Evolutionary conservation across 2,113 vertebrate species (phyloP).

Genomic region (Bostrychus sinensis): DNA sequence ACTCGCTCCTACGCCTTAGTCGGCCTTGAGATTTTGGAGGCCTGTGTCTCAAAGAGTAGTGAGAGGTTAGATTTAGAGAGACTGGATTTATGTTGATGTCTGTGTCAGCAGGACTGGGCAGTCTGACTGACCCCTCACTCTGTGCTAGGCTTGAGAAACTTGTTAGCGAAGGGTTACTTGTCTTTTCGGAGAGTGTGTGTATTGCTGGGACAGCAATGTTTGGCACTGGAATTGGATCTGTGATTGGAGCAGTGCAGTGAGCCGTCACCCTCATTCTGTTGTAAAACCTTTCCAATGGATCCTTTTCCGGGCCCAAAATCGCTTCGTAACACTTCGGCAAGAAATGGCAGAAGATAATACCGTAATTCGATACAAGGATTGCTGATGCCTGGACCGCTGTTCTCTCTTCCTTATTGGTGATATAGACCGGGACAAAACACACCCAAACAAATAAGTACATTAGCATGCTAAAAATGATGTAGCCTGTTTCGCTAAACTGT

Average conservation of each 20-base stretch:
- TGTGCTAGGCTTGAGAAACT: constrained; percentile 5
- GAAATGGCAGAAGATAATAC: constrained; percentile 73
- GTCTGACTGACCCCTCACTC: neutral
- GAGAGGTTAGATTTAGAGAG: neutral
- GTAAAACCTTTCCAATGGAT: constrained; percentile 21
- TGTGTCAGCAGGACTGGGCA: neutral
- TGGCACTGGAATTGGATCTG: neutral
- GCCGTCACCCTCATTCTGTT: constrained; percentile 4
- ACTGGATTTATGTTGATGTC: neutral
- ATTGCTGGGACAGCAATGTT: neutral
- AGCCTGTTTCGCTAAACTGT: constrained; percentile 68
- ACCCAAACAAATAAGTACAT: constrained; percentile 77
- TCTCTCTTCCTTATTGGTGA: constrained; percentile 43
- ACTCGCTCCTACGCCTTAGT: neutral
- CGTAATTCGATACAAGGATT: constrained; percentile 72
- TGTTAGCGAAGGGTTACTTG: neutral
- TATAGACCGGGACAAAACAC: constrained; percentile 71
- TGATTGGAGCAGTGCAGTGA: neutral
- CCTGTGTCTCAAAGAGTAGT: neutral
- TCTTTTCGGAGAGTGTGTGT: neutral
- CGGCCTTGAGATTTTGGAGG: neutral
- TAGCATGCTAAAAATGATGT: constrained; percentile 77
- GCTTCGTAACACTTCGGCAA: constrained; percentile 63
- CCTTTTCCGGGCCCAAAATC: constrained; percentile 3
- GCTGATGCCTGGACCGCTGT: constrained; percentile 66